Percentiles rank a stretch among this genome's conserved stretches.
These are phyloP conservation scores for Pygmarrhopalites habei DNA, from an alignment of 1,140 invertebrate species.

Conservation along the genomic window DNA sequence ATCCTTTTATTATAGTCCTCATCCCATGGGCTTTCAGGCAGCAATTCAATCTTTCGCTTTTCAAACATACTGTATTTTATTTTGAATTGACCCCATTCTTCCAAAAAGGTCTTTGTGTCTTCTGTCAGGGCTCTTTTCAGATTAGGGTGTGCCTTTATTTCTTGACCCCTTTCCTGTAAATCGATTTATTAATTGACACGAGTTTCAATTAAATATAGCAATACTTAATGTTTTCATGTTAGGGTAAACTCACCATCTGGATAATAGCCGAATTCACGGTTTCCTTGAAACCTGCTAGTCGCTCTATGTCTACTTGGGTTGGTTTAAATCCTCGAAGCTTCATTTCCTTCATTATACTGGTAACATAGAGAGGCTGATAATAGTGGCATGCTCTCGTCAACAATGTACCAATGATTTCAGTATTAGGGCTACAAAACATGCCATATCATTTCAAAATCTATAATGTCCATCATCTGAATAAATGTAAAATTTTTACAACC, in stretches of 20 bases:
- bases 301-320: slow-evolving; percentile 41
- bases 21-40: slow-evolving; percentile 27
- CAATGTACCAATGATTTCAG: neutral
- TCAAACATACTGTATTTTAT: slow-evolving; percentile 8
- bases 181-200: no score
- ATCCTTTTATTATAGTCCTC: slow-evolving; percentile 14
- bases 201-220: no score
- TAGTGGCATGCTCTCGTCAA: neutral
- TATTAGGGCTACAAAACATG: neutral
- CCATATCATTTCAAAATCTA: no score
- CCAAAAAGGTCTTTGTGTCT: no score
- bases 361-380: neutral
- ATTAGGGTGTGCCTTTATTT: no score
- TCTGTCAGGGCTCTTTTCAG: no score
- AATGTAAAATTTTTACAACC: no score
- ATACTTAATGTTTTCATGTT: no score
- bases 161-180: no score
- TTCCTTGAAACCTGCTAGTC: slow-evolving; percentile 15
- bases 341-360: slow-evolving; percentile 45
- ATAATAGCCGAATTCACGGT: slow-evolving; percentile 14
- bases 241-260: slow-evolving; percentile 10
- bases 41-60: slow-evolving; percentile 10
- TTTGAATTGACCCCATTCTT: slow-evolving; percentile 22
- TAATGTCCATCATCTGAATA: no score
- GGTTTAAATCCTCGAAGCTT: slow-evolving; percentile 54